phyloP scores from a whole-genome alignment of 2,888 invertebrate species.

The Plusia festucae region DNA sequence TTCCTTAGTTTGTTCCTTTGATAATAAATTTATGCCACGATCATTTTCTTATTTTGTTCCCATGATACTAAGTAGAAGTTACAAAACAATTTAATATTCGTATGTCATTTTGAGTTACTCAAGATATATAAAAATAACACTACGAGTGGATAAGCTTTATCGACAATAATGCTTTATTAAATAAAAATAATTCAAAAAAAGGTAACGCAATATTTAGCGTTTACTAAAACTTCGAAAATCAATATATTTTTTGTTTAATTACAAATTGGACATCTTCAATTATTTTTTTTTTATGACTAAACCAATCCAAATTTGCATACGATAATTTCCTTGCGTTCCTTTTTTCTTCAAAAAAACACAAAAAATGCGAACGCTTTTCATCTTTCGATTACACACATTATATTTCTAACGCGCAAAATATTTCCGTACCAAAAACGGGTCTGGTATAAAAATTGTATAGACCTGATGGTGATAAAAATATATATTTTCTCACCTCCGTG shows the following conservation, averaged over 20 bases:
- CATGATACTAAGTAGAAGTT: background rate
- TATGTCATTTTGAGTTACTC: no score
- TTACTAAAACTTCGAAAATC: background rate
- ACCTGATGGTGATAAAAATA: constrained; percentile 51
- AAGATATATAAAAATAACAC: no score
- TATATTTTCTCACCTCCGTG: constrained; percentile 47
- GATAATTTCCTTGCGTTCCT: background rate
- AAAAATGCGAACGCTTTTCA: background rate
- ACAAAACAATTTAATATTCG: no score
- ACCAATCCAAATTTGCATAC: background rate
- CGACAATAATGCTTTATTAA: no score
- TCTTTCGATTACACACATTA: constrained; percentile 15
- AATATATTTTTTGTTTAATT: no score
- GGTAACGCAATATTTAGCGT: no score
- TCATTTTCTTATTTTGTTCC: background rate
- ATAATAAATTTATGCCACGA: no score
- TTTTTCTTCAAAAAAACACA: background rate
- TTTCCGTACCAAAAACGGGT: constrained; percentile 33
- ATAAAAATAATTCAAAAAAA: no score
- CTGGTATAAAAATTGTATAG: constrained; percentile 49
- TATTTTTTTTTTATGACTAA: background rate
- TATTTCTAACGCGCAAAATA: constrained; percentile 29
- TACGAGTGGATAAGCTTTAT: no score
- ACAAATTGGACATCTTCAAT: background rate
- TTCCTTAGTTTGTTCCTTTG: background rate